Conservation (phyloP, 2,113 vertebrate species). For the Euleptes europaea region DNA sequence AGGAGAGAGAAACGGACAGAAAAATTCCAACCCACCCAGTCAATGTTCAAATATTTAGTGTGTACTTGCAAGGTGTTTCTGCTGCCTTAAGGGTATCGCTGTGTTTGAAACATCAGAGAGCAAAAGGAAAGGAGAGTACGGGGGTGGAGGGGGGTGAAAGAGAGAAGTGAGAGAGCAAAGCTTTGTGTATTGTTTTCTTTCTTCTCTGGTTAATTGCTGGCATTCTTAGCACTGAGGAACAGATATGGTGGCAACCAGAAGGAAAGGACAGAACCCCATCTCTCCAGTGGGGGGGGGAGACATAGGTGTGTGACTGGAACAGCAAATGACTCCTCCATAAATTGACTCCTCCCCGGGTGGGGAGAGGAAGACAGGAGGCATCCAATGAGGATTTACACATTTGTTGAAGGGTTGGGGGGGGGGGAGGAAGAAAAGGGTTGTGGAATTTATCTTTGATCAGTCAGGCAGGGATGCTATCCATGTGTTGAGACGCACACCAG, state of each 20-base stretch:
- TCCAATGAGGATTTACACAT: neutral
- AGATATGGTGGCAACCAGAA: neutral
- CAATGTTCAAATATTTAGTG: constrained; percentile 62
- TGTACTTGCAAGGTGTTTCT: constrained; percentile 54
- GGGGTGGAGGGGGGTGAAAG: too few species aligned
- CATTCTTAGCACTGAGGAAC: neutral
- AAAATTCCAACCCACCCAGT: constrained; percentile 57
- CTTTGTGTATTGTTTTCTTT: constrained; percentile 17
- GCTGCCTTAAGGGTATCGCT: constrained; percentile 65
- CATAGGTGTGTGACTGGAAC: neutral
- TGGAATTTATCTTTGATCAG: constrained; percentile 1
- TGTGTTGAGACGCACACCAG: neutral
- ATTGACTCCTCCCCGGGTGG: neutral
- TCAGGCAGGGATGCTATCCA: constrained; percentile 1
- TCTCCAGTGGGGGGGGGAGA: neutral
- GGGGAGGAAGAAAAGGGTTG: neutral
- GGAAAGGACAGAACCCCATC: constrained; percentile 38
- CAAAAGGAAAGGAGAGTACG: neutral
- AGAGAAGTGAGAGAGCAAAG: constrained; percentile 23
- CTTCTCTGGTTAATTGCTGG: constrained; percentile 29
- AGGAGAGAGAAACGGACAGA: neutral
- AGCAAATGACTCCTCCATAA: neutral
- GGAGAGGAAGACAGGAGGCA: constrained; percentile 53
- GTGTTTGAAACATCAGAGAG: constrained; percentile 49
- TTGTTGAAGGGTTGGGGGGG: constrained; percentile 1